Evolutionary conservation across 2,888 invertebrate species (phyloP).

Genomic region (Penaeus monodon): DNA sequence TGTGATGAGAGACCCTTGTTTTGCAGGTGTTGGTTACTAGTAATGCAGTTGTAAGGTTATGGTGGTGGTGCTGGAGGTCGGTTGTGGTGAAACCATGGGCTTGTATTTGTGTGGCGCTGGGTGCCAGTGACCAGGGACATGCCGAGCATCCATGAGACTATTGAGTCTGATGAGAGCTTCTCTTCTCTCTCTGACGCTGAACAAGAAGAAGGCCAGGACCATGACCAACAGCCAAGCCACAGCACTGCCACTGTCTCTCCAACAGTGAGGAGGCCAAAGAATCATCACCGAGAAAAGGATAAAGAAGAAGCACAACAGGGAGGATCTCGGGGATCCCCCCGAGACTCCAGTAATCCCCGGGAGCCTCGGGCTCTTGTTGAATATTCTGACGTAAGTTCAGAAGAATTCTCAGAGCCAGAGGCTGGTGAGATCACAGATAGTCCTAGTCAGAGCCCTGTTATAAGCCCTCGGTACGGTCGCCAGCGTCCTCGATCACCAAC

Average conservation of each 20-base stretch:
- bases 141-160: constrained; percentile 65
- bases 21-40: constrained; percentile 36
- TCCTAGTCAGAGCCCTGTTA: constrained; percentile 69
- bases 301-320: constrained; percentile 33
- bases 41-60: constrained; percentile 41
- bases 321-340: constrained; percentile 45
- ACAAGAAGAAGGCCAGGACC: constrained; percentile 55
- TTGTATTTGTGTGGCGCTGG: constrained; percentile 57
- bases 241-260: constrained; percentile 58
- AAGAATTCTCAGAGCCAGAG: constrained; percentile 89
- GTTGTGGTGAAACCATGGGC: constrained; percentile 55
- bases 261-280: constrained; percentile 53
- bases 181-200: constrained; percentile 65
- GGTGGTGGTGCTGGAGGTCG: constrained; percentile 60
- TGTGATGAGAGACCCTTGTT: constrained; percentile 12
- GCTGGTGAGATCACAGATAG: constrained; percentile 88
- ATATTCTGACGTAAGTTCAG: constrained; percentile 93
- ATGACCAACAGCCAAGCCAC: constrained; percentile 61
- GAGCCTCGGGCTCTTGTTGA: constrained; percentile 75
- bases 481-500: constrained; percentile 28
- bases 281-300: constrained; percentile 26
- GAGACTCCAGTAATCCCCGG: constrained; percentile 30
- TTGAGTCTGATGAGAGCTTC: constrained; percentile 66
- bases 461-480: constrained; percentile 42
- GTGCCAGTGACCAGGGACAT: constrained; percentile 63